Conservation (phyloP, 2,888 invertebrate genomes). For the Pterostichus madidus region DNA sequence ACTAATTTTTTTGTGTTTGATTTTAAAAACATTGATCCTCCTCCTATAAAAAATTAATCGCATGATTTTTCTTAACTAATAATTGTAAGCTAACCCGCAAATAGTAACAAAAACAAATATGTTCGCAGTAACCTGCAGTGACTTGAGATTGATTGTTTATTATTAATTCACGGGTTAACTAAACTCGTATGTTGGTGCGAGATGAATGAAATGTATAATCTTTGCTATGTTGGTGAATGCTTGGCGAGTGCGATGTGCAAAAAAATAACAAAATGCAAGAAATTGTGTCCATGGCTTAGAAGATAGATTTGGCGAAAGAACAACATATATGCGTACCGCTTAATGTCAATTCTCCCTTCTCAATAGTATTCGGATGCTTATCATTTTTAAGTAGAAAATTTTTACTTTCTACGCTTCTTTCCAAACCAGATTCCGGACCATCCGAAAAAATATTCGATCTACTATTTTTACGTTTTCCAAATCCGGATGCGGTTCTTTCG, state of each 20-base stretch:
- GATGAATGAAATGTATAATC: constrained; percentile 36
- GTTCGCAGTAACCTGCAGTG: too few species aligned
- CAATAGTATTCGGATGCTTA: constrained; percentile 74
- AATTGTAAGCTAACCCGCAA: constrained; percentile 56
- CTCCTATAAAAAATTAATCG: constrained; percentile 74
- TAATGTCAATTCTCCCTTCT: constrained; percentile 74
- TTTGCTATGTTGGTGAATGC: constrained; percentile 25
- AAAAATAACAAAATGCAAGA: constrained; percentile 44
- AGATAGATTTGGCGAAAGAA: constrained; percentile 62
- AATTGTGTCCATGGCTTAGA: constrained; percentile 57
- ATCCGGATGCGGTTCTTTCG: constrained; percentile 53
- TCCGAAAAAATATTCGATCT: constrained; percentile 52
- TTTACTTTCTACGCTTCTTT: constrained; percentile 30
- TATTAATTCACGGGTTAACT: constrained; percentile 68
- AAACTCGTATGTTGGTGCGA: constrained; percentile 4
- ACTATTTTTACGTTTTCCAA: constrained; percentile 52
- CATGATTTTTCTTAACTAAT: constrained; percentile 33
- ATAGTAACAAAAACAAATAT: constrained; percentile 54
- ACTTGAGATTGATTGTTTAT: constrained; percentile 76
- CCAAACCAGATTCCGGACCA: constrained; percentile 20
- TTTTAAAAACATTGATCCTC: constrained; percentile 84
- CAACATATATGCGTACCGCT: constrained; percentile 69
- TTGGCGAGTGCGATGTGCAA: constrained; percentile 54
- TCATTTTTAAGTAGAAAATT: constrained; percentile 72
- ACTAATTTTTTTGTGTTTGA: constrained; percentile 76